Percentiles rank a stretch among this genome's conserved stretches.
phyloP scores from a whole-genome alignment of 2,113 vertebrate genomes.

The Alectura lathami region DNA sequence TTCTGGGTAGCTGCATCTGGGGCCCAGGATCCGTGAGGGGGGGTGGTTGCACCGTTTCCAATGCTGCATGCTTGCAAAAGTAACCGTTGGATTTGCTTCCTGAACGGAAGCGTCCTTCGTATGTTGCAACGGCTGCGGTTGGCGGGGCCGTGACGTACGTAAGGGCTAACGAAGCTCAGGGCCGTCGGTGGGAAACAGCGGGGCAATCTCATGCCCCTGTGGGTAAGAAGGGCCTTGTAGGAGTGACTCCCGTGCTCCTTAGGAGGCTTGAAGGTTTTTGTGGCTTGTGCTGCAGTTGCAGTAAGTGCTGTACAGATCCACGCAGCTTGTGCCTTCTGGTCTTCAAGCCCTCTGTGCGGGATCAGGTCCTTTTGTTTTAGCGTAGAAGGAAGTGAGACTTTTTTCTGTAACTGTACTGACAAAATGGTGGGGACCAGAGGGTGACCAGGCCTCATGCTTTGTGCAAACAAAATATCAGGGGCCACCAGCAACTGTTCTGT shows the following conservation, averaged over 20 bases:
- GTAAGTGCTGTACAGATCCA: not conserved
- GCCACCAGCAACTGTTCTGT: accelerated
- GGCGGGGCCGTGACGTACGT: accelerated
- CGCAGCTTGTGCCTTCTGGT: not conserved
- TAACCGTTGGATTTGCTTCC: not conserved
- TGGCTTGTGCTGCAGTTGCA: not conserved
- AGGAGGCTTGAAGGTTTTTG: not conserved
- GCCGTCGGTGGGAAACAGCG: not conserved
- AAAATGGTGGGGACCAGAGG: not conserved
- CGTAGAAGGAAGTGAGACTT: accelerated
- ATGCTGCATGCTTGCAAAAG: accelerated
- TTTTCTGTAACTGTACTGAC: accelerated
- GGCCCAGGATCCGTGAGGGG: not conserved
- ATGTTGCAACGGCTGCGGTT: not conserved
- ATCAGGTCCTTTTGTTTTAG: accelerated
- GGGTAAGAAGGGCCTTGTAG: not conserved
- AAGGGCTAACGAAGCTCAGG: not conserved
- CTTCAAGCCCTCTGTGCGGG: too few species aligned
- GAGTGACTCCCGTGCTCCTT: not conserved
- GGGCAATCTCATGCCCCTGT: not conserved
- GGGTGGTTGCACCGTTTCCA: not conserved
- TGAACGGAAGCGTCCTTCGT: accelerated
- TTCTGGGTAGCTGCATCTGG: not conserved
- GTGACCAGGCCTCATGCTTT: not conserved
- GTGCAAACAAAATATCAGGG: not conserved